phyloP scores from a whole-genome alignment of 2,113 vertebrate species.

The Poeciliopsis occidentalis region DNA sequence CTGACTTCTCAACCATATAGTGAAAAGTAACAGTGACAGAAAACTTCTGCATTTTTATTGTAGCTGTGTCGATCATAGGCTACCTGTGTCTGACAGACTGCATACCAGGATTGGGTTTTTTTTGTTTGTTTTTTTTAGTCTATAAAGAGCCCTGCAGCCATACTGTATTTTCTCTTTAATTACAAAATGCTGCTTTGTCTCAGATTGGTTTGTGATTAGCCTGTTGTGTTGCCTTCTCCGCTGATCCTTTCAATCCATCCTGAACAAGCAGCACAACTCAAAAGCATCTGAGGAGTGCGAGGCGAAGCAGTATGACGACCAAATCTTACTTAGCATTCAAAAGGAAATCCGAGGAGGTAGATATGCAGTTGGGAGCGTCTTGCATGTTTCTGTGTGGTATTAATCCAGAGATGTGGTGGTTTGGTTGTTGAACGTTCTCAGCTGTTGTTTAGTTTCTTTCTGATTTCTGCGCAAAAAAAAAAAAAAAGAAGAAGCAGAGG shows the following conservation, averaged over 20 bases:
- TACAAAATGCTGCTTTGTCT: neutral
- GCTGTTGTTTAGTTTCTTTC: constrained; percentile 11
- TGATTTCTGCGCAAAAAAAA: neutral
- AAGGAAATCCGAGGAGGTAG: constrained; percentile 5
- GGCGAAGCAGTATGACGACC: too few relatives aligned
- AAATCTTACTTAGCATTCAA: neutral
- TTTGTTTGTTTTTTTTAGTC: too few relatives aligned
- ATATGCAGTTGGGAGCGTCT: constrained; percentile 7
- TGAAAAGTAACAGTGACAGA: too few relatives aligned
- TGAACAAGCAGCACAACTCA: too few relatives aligned
- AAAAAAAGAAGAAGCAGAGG: neutral
- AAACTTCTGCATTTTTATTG: too few relatives aligned
- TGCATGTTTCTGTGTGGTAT: neutral
- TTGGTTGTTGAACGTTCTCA: constrained; percentile 17
- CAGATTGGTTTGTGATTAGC: neutral
- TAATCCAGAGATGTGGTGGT: neutral
- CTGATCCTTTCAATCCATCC: neutral
- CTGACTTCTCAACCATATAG: neutral
- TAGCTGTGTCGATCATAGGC: neutral
- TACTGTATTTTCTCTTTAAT: neutral
- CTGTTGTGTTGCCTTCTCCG: neutral
- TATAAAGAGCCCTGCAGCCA: neutral
- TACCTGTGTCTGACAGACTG: neutral
- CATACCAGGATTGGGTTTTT: neutral
- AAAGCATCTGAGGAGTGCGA: too few relatives aligned